Percentiles rank a stretch among this genome's conserved stretches.
These are phyloP conservation scores for Luperina nickerlii DNA, from an alignment of 2,888 invertebrate genomes.

Conservation along the genomic window DNA sequence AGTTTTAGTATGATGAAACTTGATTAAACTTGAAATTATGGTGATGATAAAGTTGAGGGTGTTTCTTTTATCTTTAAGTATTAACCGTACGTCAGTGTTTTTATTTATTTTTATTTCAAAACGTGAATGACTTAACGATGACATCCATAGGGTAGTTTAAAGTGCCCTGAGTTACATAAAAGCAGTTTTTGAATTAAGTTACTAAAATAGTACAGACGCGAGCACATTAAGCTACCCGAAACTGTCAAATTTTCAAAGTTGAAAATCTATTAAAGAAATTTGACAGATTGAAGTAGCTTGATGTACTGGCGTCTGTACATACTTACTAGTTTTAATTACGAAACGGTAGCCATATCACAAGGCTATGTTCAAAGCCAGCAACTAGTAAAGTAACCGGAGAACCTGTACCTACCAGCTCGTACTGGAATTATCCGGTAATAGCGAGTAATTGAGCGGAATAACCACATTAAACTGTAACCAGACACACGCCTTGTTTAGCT, in stretches of 20 bases:
- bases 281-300: too few species aligned
- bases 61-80: not conserved
- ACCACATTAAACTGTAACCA: slow-evolving; percentile 79
- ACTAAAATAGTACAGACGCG: too few species aligned
- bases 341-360: slow-evolving; percentile 22
- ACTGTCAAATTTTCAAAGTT: too few species aligned
- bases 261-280: too few species aligned
- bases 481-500: slow-evolving; percentile 71
- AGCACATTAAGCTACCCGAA: too few species aligned
- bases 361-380: slow-evolving; percentile 2
- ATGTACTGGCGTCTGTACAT: too few species aligned
- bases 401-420: slow-evolving; percentile 69
- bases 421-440: slow-evolving; percentile 81
- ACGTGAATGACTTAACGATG: not conserved
- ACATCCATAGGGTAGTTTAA: not conserved
- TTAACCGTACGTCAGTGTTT: not conserved
- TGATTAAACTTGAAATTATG: too few species aligned
- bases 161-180: not conserved
- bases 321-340: not conserved
- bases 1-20: too few species aligned
- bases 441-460: slow-evolving; percentile 86
- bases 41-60: not conserved
- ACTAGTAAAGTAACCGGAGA: slow-evolving; percentile 70
- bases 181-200: too few species aligned
- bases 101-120: not conserved